phyloP scores from a whole-genome alignment of 1,140 invertebrate species.

The Leptinotarsa texana region DNA sequence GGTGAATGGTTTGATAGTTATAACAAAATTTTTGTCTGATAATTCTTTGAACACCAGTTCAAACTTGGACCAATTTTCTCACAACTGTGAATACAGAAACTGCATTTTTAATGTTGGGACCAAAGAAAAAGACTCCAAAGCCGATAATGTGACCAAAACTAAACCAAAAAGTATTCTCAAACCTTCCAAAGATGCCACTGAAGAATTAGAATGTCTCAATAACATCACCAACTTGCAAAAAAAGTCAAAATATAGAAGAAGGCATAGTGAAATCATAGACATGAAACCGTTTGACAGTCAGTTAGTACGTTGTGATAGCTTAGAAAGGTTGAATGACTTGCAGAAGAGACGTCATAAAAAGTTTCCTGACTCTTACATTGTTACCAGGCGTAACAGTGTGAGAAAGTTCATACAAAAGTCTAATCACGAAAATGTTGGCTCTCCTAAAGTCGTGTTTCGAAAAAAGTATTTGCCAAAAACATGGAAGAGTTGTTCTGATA shows the following conservation, averaged over 20 bases:
- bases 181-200: constrained; percentile 43
- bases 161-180: constrained; percentile 49
- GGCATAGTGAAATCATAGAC: constrained; percentile 48
- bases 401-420: constrained; percentile 30
- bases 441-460: constrained; percentile 44
- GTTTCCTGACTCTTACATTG: constrained; percentile 52
- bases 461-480: constrained; percentile 50
- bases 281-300: constrained; percentile 45
- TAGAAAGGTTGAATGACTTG: constrained; percentile 46
- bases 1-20: constrained; percentile 9
- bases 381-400: constrained; percentile 41
- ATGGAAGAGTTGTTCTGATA: constrained; percentile 54
- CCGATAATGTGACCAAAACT: constrained; percentile 27
- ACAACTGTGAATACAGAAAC: constrained; percentile 53
- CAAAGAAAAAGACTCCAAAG: constrained; percentile 41
- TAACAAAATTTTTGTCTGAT: constrained; percentile 21
- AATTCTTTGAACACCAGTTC: constrained; percentile 16
- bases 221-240: constrained; percentile 44
- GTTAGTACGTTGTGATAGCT: constrained; percentile 50
- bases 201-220: constrained; percentile 37
- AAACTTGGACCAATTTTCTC: constrained; percentile 48
- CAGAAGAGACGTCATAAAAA: constrained; percentile 44
- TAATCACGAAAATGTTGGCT: constrained; percentile 39
- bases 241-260: constrained; percentile 36
- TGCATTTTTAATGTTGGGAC: constrained; percentile 54